Conservation (phyloP, 1,140 invertebrate species). For the Eupristina koningsbergeri region DNA sequence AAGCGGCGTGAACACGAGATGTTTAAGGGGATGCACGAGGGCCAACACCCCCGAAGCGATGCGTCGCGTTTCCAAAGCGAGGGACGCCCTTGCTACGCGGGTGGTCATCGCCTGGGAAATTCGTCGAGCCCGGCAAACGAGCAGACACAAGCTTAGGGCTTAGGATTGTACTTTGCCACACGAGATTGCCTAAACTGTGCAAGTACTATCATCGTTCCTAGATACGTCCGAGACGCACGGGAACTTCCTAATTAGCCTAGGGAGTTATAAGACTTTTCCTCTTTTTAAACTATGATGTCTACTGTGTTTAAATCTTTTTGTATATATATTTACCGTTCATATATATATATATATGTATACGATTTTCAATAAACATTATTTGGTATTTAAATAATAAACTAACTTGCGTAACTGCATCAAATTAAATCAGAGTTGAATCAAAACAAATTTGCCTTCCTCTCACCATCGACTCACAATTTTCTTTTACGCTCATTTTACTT, state of each 20-base stretch:
- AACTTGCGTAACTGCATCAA: background rate
- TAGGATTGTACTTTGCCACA: background rate
- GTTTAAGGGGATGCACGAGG: background rate
- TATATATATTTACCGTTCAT: background rate
- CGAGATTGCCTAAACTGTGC: background rate
- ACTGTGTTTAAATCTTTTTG: background rate
- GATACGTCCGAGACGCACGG: background rate
- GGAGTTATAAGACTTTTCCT: background rate
- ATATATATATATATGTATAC: conserved; percentile 1
- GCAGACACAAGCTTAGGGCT: background rate
- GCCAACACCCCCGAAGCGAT: background rate
- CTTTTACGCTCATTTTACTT: too few relatives aligned
- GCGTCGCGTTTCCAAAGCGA: background rate
- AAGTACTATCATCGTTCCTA: background rate
- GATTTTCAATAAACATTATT: background rate
- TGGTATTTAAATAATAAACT: background rate
- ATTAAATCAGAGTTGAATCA: too few relatives aligned
- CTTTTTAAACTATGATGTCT: background rate
- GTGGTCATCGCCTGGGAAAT: conserved; percentile 1
- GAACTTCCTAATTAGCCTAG: background rate
- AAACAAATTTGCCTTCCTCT: too few relatives aligned
- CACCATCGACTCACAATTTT: too few relatives aligned
- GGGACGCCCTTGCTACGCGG: background rate
- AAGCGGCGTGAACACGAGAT: background rate
- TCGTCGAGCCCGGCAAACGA: background rate